Conservation (phyloP, 1,140 invertebrate species). For the Temnothorax curvispinosus region DNA sequence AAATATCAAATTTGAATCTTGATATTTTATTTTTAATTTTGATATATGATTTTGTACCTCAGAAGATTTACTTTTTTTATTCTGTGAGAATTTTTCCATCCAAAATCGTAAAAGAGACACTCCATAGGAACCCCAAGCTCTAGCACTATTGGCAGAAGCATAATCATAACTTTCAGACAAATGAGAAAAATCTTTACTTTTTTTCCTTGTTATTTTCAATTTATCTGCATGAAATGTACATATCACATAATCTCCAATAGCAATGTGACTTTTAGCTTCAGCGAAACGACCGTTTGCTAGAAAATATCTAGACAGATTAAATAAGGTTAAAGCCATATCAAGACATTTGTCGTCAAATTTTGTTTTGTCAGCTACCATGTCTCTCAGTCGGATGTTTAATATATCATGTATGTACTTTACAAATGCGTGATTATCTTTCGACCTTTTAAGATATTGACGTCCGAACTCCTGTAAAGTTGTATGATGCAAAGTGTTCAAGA, state of each 20-base stretch:
- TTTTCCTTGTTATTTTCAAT: neutral
- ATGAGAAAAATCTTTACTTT: neutral
- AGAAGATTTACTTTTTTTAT: neutral
- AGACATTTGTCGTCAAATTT: neutral
- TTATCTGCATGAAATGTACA: neutral
- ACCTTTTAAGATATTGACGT: neutral
- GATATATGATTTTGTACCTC: too few species aligned
- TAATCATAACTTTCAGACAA: neutral
- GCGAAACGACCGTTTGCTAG: neutral
- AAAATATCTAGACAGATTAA: neutral
- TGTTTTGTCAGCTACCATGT: neutral
- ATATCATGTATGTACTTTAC: too few species aligned
- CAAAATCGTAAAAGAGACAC: neutral
- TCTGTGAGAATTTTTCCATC: neutral
- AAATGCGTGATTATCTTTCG: neutral
- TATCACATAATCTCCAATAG: neutral
- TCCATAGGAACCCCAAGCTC: neutral
- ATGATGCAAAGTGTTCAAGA: neutral
- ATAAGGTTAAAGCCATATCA: neutral
- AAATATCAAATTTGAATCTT: too few species aligned
- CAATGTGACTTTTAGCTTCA: constrained; percentile 19
- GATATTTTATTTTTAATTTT: too few species aligned
- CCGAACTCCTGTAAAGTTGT: neutral
- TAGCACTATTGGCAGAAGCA: neutral
- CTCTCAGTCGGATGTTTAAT: neutral